These are phyloP conservation scores for Odontophorus gujanensis DNA, from an alignment of 2,113 vertebrate genomes.

Conservation along the genomic window DNA sequence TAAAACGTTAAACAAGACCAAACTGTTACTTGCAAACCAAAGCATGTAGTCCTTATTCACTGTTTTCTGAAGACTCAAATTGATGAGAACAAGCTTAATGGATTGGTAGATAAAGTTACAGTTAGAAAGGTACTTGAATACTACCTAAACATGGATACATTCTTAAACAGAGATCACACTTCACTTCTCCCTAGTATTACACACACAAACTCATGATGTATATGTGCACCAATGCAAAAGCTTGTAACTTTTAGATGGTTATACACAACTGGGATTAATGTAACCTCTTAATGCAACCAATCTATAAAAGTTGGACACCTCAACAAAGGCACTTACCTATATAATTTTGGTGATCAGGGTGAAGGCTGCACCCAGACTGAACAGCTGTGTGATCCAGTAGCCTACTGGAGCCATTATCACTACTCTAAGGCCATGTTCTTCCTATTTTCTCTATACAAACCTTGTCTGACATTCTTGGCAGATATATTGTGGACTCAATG, in stretches of 20 bases:
- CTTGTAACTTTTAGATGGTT: not conserved
- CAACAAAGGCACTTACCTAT: not conserved
- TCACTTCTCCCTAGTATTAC: not conserved
- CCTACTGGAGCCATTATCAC: not conserved
- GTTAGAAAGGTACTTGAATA: not conserved
- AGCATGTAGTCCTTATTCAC: not conserved
- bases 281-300: not conserved
- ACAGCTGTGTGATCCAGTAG: not conserved
- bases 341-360: not conserved
- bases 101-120: not conserved
- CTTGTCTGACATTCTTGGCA: not conserved
- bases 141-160: not conserved
- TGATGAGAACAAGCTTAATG: not conserved
- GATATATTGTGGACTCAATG: not conserved
- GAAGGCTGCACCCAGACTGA: not conserved
- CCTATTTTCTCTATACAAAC: not conserved
- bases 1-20: not conserved
- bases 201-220: not conserved
- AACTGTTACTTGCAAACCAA: not conserved
- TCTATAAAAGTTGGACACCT: not conserved
- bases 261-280: not conserved
- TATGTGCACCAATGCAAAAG: not conserved
- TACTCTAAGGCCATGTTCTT: not conserved
- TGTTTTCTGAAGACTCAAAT: not conserved
- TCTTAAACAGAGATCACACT: not conserved